phyloP scores from a whole-genome alignment of 2,797 vertebrate genomes.

The Corythornis leucogaster region DNA sequence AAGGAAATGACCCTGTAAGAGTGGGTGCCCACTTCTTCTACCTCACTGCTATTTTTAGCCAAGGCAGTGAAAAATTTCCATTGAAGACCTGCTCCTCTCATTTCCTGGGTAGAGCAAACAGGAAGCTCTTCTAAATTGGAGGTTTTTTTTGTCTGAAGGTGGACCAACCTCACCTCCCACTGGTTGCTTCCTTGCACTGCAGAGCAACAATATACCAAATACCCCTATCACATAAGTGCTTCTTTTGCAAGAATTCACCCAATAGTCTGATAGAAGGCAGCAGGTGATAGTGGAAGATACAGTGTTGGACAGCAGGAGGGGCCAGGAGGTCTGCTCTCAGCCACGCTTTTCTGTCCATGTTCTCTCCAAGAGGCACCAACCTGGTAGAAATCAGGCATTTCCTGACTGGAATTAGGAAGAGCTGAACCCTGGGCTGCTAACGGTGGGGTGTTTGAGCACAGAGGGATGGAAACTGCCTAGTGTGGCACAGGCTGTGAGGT shows the following conservation, averaged over 20 bases:
- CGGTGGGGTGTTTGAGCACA: background rate
- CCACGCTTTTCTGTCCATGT: background rate
- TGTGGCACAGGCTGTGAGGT: background rate
- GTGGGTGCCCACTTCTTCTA: constrained; percentile 60
- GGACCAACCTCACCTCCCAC: constrained; percentile 70
- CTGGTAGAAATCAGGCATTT: background rate
- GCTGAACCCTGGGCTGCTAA: background rate
- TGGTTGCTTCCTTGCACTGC: constrained; percentile 53
- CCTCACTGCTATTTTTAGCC: constrained; percentile 86
- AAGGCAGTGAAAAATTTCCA: constrained; percentile 86
- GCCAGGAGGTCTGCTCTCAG: background rate
- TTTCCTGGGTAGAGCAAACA: constrained; percentile 81
- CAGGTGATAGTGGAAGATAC: background rate
- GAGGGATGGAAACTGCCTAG: background rate
- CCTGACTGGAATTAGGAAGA: background rate
- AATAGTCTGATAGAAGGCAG: background rate
- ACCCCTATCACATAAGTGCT: accelerated
- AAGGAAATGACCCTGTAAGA: constrained; percentile 57
- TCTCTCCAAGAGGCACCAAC: background rate
- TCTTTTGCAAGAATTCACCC: background rate
- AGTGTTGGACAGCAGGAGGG: background rate
- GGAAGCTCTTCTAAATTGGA: constrained; percentile 72
- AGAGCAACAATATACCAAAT: background rate
- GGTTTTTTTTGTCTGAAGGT: constrained; percentile 14
- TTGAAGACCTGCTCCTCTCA: constrained; percentile 77